Evolutionary conservation across 2,888 invertebrate species (phyloP).

Genomic region (Calameuta pallipes): DNA sequence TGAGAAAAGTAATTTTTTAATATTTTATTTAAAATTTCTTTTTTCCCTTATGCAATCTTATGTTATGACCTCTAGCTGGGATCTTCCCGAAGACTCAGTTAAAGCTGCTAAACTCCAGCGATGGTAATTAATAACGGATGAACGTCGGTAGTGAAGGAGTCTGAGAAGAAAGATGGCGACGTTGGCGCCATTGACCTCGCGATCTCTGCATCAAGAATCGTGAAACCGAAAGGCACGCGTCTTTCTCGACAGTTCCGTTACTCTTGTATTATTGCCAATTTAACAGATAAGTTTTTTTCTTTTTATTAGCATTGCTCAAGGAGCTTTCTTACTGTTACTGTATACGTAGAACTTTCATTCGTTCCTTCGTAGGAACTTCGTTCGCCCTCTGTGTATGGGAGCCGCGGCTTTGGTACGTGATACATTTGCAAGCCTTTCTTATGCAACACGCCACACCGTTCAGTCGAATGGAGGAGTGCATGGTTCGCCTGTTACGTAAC

Average conservation of each 20-base stretch:
- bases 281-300: not conserved
- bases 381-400: not conserved
- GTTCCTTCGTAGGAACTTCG: not conserved
- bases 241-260: not conserved
- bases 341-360: not conserved
- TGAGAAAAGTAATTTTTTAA: not conserved
- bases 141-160: conserved; percentile 9
- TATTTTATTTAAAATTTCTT: not conserved
- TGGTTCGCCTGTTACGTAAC: conserved; percentile 8
- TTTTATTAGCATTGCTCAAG: not conserved
- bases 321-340: not conserved
- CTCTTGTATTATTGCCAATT: not conserved
- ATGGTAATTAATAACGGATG: conserved; percentile 30
- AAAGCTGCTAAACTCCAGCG: conserved; percentile 6
- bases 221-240: not conserved
- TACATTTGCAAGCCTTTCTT: conserved; percentile 29
- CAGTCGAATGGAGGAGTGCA: conserved; percentile 23
- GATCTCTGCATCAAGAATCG: not conserved
- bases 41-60: not conserved
- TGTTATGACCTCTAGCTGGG: not conserved
- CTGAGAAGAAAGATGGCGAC: conserved; percentile 14
- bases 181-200: conserved; percentile 29
- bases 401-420: not conserved
- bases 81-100: not conserved
- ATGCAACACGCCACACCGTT: conserved; percentile 26